These are phyloP conservation scores for Wasmannia auropunctata DNA, from an alignment of 1,140 invertebrate species.

Conservation along the genomic window DNA sequence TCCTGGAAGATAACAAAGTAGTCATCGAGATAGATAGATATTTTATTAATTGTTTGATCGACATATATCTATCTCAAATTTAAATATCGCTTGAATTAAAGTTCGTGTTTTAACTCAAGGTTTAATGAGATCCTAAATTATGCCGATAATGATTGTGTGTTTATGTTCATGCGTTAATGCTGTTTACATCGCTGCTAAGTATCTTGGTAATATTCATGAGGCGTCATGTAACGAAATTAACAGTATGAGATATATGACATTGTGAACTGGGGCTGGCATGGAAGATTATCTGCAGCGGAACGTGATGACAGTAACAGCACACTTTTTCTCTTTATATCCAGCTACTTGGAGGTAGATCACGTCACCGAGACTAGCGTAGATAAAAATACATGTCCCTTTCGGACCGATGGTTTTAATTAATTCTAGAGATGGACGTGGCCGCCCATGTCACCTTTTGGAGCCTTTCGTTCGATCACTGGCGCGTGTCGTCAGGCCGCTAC, in stretches of 20 bases:
- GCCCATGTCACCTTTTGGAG: constrained; percentile 69
- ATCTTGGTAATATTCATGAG: constrained; percentile 25
- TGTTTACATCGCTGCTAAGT: constrained; percentile 12
- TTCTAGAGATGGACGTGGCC: constrained; percentile 68
- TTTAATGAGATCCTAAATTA: background rate
- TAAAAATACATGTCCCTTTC: constrained; percentile 81
- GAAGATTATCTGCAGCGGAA: constrained; percentile 61
- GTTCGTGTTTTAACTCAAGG: background rate
- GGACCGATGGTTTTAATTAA: constrained; percentile 74
- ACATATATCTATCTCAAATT: background rate
- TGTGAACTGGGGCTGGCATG: constrained; percentile 60
- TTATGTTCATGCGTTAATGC: constrained; percentile 20
- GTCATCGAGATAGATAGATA: background rate
- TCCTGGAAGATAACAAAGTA: background rate
- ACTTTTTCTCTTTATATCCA: constrained; percentile 50
- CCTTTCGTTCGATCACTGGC: constrained; percentile 60
- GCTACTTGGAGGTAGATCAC: constrained; percentile 73
- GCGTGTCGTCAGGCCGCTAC: constrained; percentile 69
- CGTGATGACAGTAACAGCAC: constrained; percentile 52
- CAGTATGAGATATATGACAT: constrained; percentile 46
- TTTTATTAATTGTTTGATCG: background rate
- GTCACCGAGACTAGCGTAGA: constrained; percentile 73
- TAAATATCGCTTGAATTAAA: background rate
- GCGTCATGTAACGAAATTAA: constrained; percentile 26
- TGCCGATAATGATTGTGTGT: background rate